Evolutionary conservation across 2,797 vertebrate species (phyloP).

Genomic region (Sebastes matsubarae): DNA sequence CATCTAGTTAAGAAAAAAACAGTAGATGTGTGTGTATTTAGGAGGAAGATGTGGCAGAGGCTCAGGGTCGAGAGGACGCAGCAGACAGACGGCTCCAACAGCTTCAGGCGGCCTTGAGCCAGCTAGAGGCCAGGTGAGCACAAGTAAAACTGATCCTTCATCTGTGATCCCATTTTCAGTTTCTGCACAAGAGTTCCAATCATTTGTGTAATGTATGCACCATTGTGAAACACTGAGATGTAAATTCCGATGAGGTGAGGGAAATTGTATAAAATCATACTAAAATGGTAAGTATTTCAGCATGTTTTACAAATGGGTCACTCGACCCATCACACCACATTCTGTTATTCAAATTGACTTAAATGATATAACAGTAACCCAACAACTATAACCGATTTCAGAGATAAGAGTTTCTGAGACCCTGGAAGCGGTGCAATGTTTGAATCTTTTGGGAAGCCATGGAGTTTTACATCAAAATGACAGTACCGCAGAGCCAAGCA

Average conservation of each 20-base stretch:
- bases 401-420: neutral
- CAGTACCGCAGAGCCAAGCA: conserved; percentile 11
- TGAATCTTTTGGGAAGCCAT: conserved; percentile 3
- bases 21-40: conserved; percentile 61
- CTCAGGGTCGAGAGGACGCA: conserved; percentile 86
- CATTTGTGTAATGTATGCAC: neutral
- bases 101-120: conserved; percentile 86
- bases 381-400: neutral
- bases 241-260: neutral
- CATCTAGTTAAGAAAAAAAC: neutral
- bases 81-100: conserved; percentile 88
- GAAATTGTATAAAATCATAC: neutral
- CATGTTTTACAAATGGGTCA: neutral
- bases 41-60: conserved; percentile 86
- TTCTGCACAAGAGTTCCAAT: neutral
- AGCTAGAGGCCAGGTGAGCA: conserved; percentile 89
- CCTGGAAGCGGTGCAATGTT: neutral
- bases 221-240: neutral
- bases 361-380: neutral
- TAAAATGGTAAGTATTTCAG: neutral
- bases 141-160: neutral
- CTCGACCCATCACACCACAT: neutral
- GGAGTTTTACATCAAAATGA: conserved; percentile 1
- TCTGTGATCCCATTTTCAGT: neutral
- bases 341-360: neutral